Evolutionary conservation across 2,113 vertebrate genomes (phyloP), one percentile per base, ranked within the genome.

Genomic region (Callionymus lyra): DNA sequence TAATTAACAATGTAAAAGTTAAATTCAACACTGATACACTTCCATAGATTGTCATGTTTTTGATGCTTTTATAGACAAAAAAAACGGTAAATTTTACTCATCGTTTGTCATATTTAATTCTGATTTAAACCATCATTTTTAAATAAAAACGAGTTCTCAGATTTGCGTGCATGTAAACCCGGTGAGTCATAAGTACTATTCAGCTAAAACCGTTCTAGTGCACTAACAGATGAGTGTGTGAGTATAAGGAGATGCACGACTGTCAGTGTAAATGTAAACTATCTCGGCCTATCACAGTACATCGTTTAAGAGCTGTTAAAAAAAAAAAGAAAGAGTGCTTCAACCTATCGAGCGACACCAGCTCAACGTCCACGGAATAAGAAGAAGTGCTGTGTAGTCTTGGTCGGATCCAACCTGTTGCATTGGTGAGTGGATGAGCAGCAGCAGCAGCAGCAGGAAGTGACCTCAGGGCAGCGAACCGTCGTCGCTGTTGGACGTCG

Each of bases 401-500:
- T 42, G 54, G 50, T 43, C 12, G 18, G 51, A 38, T 48, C 32
- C 27, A 34, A 10, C 41, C 38, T 57, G 55, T 59, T n/a, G 21
- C 21, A 27, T 61, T 16, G 1, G 9, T 65, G 58, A 27, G 12
- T 55, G 55, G 27, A 32, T 17, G 50, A 59, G 60, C 53, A n/a
- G n/a, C n/a, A n/a, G n/a, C n/a, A n/a, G 16, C 6, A 19, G 34
- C 34, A 33, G 19, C 42, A 6, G 17, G 42, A 9, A 44, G 8
- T 14, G 9, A 51, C n/a, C 84, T 92, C 88, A 91, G 80, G 91
- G 92, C 79, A 91, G 84, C 49, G 83, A 88, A 50, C 85, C 86
- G 1, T 85, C 90, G 69, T 97, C 93, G 1, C 89, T 91, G 81
- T 97, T 93, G 0, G 93, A 97, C 68, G 90, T 91, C 0, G 91